Base-by-base conservation (phyloP, 1,140 invertebrate species). In the Aporrectodea caliginosa region DNA sequence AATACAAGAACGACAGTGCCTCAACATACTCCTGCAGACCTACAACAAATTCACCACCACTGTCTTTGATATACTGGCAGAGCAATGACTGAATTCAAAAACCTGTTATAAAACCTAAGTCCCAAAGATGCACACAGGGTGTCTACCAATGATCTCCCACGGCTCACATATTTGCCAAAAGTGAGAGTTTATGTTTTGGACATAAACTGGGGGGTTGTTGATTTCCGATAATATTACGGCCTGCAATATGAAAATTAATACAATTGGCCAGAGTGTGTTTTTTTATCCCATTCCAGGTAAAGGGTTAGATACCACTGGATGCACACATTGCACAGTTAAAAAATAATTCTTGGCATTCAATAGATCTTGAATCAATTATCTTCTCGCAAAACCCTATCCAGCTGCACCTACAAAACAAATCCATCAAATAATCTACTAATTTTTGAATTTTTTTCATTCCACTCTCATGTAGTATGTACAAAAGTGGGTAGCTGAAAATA, bases 1-100 rank as follows among this genome's bases (percentile, higher is more conserved):
- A 95, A 77, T 92, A 90, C 81, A 91, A 92, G 83, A 94, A 94
- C 6, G 93, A 92, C 27, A 92, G 88, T 0, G 95, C 95, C 89
- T 97, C 95, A 78, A 96, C 90, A 82, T 93, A 96, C 88, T 97
- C 95, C 85, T 97, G 94, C 22, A 96, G 86, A 16, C 94, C 94
- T 81, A 89, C 85, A 58, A 84, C 30, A 79, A 12, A 71, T n/a
- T 35, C 76, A 83, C n/a, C n/a, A n/a, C n/a, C n/a, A n/a, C n/a
- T n/a, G n/a, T n/a, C n/a, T 82, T 75, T 79, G 79, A 78, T 77
- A 29, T 16, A 80, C 69, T 30, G 27, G 16, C 29, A 16, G 58
- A 34, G 16, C 73, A 1, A 33, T 79, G 70, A 71, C 16, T 31
- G 78, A 30, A 70, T 29, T 35, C 16, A 58, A 12, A 22, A 58